Base-by-base conservation (phyloP, 2,113 vertebrate genomes). In the Pangasianodon hypophthalmus region DNA sequence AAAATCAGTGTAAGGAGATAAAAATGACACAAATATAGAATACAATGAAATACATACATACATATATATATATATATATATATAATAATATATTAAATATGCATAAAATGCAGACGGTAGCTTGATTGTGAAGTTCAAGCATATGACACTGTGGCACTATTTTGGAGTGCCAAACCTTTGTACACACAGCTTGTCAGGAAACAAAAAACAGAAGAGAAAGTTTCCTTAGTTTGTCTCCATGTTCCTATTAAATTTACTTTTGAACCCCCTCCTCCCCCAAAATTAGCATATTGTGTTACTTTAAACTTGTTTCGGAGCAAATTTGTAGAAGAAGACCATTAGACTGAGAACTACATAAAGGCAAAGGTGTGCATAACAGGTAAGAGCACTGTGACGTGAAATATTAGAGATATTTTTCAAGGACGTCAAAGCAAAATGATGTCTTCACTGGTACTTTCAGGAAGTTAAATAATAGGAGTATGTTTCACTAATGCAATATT, bases 141-240 rank as follows among this genome's bases (percentile, higher is more conserved):
- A 16, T 26, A 85, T n/a, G 37, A 90, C 69, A 64, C 3, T 7
- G 29, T 37, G 16, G 0, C 26, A 16, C 18, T 77, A 52, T 16
- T 67, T 24, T 60, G 18, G 21, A 21, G 13, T 5, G 24, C 48
- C 37, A 18, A 71, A 77, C 91, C 44, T 13, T 81, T 60, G 58
- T 24, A 67, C 64, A 77, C 32, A 64, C 13, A 18, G 48, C 58
- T 46, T 60, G 10, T 7, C 92, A 93, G 94, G 94, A 95, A 94
- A 75, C 4, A 89, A 24, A 95, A 96, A 94, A 93, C 91, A 94
- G 96, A 96, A 96, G 93, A 88, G 62, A 91, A 92, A 85, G 24
- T 79, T 73, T 86, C 52, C 9, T 86, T 91, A 58, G 19, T 87
- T 13, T 46, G 13, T 87, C 64, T 18, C 24, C 21, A 14, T 46